Evolutionary conservation across 2,797 vertebrate species (phyloP), one percentile per base, ranked within the genome.

Genomic region (Arctocebus calabarensis): DNA sequence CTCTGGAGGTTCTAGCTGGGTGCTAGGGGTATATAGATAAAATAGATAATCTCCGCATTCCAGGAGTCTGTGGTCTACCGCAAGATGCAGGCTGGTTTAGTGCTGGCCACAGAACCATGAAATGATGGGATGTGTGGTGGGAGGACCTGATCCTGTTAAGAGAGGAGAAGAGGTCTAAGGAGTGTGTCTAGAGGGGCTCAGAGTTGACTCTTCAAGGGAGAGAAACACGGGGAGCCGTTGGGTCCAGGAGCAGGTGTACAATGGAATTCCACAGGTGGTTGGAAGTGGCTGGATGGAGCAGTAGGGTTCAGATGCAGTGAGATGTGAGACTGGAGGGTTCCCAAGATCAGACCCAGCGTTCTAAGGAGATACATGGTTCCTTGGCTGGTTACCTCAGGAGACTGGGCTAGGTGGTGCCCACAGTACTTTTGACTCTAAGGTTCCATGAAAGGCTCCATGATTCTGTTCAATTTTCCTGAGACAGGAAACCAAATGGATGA

Each of bases 71-170:
- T 10, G 29, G 48, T 68, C 73, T 91, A 3, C 2, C 2, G 25
- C 11, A 22, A 68, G 87, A 29, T 22, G 45, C 1, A 45, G 61
- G 57, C 48, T 29, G 9, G 45, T 9, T 37, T 45, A 32, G 57
- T 1, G 1, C 25, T 13, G 3, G 0, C 34, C 40, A n/a, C 45
- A 12, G 19, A 68, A 64, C 17, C 7, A 1, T 32, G 71, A 27
- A 43, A 57, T 22, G 70, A 9, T 48, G 45, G 45, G 77, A 9
- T 22, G 32, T 17, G 45, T 70, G 29, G 22, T n/a, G 5, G 66
- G 48, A 57, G 40, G 7, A 5, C 5, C 71, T 17, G 59, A 16
- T 55, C 32, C 29, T 45, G 0, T 23, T 29, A 29, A 16, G 37
- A 14, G 55, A 43, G 8, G 68, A 34, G n/a, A 7, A 64, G n/a